Conservation (phyloP, 1,140 invertebrate species). For the Sweltsa coloradensis region DNA sequence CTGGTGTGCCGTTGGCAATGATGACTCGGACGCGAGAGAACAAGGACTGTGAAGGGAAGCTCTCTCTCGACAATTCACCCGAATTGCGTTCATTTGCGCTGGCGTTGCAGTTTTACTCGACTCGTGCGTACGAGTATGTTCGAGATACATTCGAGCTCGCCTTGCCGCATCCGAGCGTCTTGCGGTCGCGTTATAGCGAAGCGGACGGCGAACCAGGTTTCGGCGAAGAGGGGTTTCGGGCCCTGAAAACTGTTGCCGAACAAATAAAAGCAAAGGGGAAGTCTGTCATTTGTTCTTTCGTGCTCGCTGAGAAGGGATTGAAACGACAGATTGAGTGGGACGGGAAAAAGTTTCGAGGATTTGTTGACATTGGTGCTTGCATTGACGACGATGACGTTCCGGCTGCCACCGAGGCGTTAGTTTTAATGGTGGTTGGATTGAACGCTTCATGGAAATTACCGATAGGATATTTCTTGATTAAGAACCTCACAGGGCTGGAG, state of each 20-base stretch:
- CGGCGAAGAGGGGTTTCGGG: conserved; percentile 24
- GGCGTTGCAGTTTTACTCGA: conserved; percentile 29
- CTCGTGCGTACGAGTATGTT: conserved; percentile 28
- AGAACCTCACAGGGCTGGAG: neutral
- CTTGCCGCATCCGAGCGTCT: conserved; percentile 27
- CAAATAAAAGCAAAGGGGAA: conserved; percentile 5
- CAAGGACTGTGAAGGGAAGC: too few species aligned
- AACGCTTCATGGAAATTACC: conserved; percentile 10
- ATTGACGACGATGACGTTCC: neutral
- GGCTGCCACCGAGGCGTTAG: conserved; percentile 7
- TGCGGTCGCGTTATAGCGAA: conserved; percentile 27
- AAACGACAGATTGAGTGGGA: conserved; percentile 13
- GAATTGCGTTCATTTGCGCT: conserved; percentile 23
- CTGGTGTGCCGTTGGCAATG: too few species aligned
- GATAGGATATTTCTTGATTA: conserved; percentile 8
- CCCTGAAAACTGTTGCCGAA: conserved; percentile 20
- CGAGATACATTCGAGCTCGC: conserved; percentile 24
- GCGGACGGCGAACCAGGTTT: conserved; percentile 27
- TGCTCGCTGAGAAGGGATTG: conserved; percentile 15
- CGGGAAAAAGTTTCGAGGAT: conserved; percentile 11
- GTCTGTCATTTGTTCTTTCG: conserved; percentile 7
- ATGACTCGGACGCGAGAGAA: too few species aligned
- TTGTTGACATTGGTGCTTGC: conserved; percentile 8
- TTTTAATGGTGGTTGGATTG: conserved; percentile 6
- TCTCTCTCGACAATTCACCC: too few species aligned